phyloP scores from a whole-genome alignment of 92 coral and sea anemone species.

The Plumapathes pennacea region DNA sequence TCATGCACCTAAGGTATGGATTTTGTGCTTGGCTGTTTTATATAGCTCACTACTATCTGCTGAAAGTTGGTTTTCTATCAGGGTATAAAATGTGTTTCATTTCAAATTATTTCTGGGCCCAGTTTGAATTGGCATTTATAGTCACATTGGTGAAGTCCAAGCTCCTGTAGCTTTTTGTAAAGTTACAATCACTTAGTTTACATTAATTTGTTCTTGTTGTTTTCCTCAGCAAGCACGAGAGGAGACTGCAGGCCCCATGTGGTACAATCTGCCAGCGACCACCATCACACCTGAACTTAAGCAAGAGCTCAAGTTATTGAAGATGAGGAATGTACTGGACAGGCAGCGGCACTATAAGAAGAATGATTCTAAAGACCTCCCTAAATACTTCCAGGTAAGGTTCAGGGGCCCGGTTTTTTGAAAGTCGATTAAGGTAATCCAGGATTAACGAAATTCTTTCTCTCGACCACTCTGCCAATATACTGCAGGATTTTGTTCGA shows the following conservation, averaged over 20 bases:
- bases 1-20: neutral
- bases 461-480: no score
- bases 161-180: neutral
- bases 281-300: constrained; percentile 82
- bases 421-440: no score
- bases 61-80: neutral
- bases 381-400: constrained; percentile 89
- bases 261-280: constrained; percentile 95
- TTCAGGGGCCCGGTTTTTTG: no score
- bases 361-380: constrained; percentile 68
- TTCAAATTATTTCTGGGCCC: no score
- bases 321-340: constrained; percentile 89
- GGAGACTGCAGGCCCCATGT: constrained; percentile 85
- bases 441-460: no score
- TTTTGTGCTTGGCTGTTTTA: neutral
- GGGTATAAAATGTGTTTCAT: no score
- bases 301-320: constrained; percentile 78
- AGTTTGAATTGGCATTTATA: neutral
- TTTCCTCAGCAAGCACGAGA: constrained; percentile 56
- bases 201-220: neutral
- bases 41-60: neutral
- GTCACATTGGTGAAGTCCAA: neutral
- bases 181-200: neutral
- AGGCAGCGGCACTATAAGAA: constrained; percentile 91
- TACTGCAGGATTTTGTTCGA: no score